These are phyloP conservation scores for Procapra przewalskii DNA, from an alignment of 2,113 vertebrate species.

Conservation along the genomic window DNA sequence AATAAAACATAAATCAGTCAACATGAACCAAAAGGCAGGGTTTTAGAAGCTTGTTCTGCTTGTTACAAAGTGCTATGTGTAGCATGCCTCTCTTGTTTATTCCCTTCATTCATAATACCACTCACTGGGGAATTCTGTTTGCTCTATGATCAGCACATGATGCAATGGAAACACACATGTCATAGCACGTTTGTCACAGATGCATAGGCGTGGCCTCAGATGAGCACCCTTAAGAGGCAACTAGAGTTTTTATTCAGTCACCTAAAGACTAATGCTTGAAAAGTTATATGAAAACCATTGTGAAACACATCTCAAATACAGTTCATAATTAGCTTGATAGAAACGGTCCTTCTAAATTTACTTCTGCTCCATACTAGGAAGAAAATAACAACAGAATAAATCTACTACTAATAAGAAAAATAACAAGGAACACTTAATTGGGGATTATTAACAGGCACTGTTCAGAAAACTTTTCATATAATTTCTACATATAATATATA, in stretches of 20 bases:
- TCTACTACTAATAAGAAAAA: background rate
- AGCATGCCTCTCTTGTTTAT: background rate
- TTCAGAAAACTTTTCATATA: background rate
- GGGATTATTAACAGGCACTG: background rate
- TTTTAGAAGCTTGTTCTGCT: background rate
- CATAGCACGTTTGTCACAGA: constrained; percentile 46
- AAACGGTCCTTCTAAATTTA: background rate
- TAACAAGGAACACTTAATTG: background rate
- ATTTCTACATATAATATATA: background rate
- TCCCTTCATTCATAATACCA: background rate
- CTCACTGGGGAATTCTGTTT: constrained; percentile 55
- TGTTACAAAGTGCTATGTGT: background rate
- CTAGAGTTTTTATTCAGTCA: background rate
- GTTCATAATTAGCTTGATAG: background rate
- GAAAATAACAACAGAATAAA: background rate
- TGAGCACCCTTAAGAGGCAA: constrained; percentile 26
- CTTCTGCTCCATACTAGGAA: background rate
- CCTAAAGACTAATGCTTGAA: background rate
- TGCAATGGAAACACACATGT: constrained; percentile 65
- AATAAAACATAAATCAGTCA: background rate
- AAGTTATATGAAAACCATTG: background rate
- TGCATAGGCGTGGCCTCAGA: constrained; percentile 33
- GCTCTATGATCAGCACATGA: constrained; percentile 55
- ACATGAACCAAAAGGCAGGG: background rate
- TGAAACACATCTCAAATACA: background rate